These are phyloP conservation scores for Tribolium freemani DNA, from an alignment of 2,888 invertebrate genomes.

Conservation along the genomic window DNA sequence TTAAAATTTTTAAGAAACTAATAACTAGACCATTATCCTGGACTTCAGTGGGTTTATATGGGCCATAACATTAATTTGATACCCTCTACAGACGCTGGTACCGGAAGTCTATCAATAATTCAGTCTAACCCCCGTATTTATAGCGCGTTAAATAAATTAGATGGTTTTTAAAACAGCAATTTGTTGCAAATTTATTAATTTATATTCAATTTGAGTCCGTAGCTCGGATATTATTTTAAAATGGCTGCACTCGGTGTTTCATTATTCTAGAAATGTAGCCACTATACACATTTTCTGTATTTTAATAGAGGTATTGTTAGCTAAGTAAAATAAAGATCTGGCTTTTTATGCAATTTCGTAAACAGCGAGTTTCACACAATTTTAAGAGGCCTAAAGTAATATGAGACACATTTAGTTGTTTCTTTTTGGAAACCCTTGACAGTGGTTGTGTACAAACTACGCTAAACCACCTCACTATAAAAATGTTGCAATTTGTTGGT, in stretches of 20 bases:
- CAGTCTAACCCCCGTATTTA: constrained; percentile 22
- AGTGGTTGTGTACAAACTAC: too few relatives aligned
- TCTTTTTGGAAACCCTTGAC: too few relatives aligned
- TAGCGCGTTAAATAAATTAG: constrained; percentile 13
- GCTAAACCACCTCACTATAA: too few relatives aligned
- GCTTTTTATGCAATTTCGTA: background rate
- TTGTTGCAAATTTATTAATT: constrained; percentile 34
- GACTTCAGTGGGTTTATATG: background rate
- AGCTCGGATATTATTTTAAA: constrained; percentile 16
- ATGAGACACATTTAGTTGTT: too few relatives aligned
- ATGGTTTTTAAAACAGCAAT: constrained; percentile 6
- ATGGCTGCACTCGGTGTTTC: background rate
- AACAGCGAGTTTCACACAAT: too few relatives aligned
- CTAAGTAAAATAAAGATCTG: background rate
- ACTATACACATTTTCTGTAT: constrained; percentile 4
- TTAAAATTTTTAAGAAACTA: constrained; percentile 28
- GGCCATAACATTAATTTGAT: background rate
- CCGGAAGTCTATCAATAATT: constrained; percentile 27
- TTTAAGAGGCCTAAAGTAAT: too few relatives aligned
- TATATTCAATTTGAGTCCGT: constrained; percentile 25
- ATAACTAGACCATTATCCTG: constrained; percentile 8
- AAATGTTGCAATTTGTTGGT: too few relatives aligned
- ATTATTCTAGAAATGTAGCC: constrained; percentile 2
- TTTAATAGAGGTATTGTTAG: constrained; percentile 12
- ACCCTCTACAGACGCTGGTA: constrained; percentile 6